A percentile compares a stretch with the other conserved stretches of the same genome.
phyloP scores from a whole-genome alignment of 2,797 vertebrate species.

The Enteromius fasciolatus region DNA sequence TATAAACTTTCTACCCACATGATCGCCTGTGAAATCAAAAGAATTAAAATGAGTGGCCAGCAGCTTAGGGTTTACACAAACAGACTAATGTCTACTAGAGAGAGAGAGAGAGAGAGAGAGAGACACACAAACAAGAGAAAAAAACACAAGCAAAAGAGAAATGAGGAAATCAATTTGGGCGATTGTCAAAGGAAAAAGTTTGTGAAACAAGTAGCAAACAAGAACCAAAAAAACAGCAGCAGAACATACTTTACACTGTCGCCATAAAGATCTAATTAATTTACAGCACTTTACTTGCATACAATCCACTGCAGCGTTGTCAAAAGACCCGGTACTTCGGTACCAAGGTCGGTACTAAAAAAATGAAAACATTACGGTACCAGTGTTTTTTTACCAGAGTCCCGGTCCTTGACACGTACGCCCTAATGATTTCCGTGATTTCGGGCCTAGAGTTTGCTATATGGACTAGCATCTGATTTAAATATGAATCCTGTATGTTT shows the following conservation, averaged over 20 bases:
- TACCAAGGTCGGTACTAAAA: too few relatives aligned
- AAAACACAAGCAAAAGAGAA: neutral
- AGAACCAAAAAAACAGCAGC: conserved; percentile 9
- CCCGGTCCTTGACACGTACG: accelerated
- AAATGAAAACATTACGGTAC: too few relatives aligned
- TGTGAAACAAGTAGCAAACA: neutral
- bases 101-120: conserved; percentile 4
- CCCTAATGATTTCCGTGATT: too few relatives aligned
- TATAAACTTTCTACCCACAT: conserved; percentile 67
- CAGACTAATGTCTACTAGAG: conserved; percentile 26
- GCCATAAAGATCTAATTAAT: neutral
- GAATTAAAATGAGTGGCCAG: conserved; percentile 54
- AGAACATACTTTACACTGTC: neutral
- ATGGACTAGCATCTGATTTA: too few relatives aligned
- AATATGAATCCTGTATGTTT: too few relatives aligned
- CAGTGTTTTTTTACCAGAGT: too few relatives aligned
- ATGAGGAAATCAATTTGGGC: neutral
- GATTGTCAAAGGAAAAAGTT: neutral
- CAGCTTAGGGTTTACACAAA: conserved; percentile 52
- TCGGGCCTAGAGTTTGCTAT: too few relatives aligned
- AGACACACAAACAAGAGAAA: conserved; percentile 26
- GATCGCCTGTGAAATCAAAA: conserved; percentile 67
- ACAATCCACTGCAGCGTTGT: neutral
- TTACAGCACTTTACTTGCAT: neutral
- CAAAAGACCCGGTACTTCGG: too few relatives aligned